A percentile compares a stretch with the other conserved stretches of the same genome.
Conservation (phyloP, 2,888 invertebrate species). For the Ectropis crepuscularia region DNA sequence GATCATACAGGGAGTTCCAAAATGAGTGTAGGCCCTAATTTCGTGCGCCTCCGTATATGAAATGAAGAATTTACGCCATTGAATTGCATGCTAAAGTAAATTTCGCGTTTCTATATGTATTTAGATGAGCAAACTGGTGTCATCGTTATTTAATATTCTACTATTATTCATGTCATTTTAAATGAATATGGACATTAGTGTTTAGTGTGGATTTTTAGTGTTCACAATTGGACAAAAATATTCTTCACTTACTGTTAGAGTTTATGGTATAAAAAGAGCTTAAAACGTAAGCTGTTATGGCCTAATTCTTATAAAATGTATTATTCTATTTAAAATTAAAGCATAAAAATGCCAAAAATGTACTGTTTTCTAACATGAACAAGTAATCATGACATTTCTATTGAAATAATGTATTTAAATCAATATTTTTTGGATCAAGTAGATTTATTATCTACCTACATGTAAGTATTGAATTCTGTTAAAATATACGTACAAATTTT, state of each 20-base stretch:
- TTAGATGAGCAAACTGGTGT: neutral
- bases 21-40: too few species aligned
- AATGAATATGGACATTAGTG: neutral
- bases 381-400: constrained; percentile 19
- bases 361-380: constrained; percentile 6
- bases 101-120: too few species aligned
- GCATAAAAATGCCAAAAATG: constrained; percentile 21
- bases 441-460: too few species aligned
- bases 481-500: constrained; percentile 27
- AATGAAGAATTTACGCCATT: too few species aligned
- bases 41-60: too few species aligned
- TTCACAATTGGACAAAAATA: neutral
- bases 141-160: neutral
- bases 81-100: too few species aligned
- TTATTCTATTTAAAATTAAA: constrained; percentile 9
- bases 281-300: constrained; percentile 17
- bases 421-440: too few species aligned
- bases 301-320: constrained; percentile 17
- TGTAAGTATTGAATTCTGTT: neutral
- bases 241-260: neutral
- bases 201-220: neutral
- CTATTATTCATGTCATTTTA: neutral
- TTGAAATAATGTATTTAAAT: constrained; percentile 4
- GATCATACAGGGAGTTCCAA: too few species aligned
- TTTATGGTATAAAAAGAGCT: constrained; percentile 14